A percentile compares a stretch with the other conserved stretches of the same genome.
Evolutionary conservation across 2,113 vertebrate genomes (phyloP).

Genomic region (Siniperca chuatsi): DNA sequence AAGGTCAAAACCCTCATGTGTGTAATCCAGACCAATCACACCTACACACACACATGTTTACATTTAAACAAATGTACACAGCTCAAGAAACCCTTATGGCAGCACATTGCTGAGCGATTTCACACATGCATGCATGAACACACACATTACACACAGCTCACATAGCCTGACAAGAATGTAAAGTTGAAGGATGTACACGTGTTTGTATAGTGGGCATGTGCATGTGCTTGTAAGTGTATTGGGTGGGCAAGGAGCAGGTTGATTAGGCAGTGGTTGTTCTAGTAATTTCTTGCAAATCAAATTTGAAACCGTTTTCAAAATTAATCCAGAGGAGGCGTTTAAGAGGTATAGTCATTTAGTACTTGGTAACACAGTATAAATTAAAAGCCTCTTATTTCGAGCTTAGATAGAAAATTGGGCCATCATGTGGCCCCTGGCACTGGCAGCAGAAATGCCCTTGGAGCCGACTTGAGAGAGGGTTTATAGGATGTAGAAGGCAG

Average conservation of each 20-base stretch:
- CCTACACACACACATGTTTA: constrained; percentile 48
- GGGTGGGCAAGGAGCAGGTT: background rate
- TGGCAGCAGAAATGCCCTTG: constrained; percentile 34
- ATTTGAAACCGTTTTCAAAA: background rate
- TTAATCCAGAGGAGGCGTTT: background rate
- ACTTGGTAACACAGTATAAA: background rate
- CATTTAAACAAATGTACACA: constrained; percentile 65
- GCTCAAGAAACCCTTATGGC: constrained; percentile 31
- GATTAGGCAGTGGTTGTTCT: background rate
- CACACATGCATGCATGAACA: constrained; percentile 50
- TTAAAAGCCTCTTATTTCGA: constrained; percentile 6
- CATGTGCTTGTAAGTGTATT: background rate
- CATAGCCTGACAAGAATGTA: constrained; percentile 30
- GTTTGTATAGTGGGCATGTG: background rate
- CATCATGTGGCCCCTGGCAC: constrained; percentile 4
- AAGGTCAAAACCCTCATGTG: constrained; percentile 62
- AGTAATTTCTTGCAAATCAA: background rate
- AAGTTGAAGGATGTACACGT: background rate
- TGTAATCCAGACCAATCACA: constrained; percentile 3
- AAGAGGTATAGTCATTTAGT: background rate
- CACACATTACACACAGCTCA: constrained; percentile 37
- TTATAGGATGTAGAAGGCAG: constrained; percentile 24
- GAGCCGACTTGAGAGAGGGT: constrained; percentile 22
- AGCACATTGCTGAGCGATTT: constrained; percentile 50
- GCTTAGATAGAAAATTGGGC: constrained; percentile 1